Evolutionary conservation across 2,888 invertebrate genomes (phyloP).

Genomic region (Deroplatys truncata): DNA sequence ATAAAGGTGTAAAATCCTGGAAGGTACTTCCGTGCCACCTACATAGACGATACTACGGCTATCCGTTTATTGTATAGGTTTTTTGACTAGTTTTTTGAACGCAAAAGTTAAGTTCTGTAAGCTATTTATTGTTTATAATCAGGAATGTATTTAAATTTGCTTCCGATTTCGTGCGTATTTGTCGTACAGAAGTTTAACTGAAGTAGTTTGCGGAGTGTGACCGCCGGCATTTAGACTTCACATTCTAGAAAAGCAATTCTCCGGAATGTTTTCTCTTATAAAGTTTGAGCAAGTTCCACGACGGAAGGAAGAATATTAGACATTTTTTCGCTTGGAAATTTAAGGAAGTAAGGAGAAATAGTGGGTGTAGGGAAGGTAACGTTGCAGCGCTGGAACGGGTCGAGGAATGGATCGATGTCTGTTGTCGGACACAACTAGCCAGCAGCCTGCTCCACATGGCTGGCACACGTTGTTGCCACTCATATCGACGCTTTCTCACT

Average conservation of each 20-base stretch:
- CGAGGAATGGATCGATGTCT: neutral
- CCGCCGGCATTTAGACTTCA: neutral
- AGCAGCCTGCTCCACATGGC: neutral
- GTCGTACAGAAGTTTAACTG: too few relatives aligned
- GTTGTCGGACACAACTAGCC: neutral
- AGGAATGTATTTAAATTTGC: too few relatives aligned
- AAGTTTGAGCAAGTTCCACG: neutral
- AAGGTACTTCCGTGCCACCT: too few relatives aligned
- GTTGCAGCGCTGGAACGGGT: neutral
- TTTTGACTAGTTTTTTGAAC: too few relatives aligned
- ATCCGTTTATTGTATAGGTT: too few relatives aligned
- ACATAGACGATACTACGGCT: too few relatives aligned
- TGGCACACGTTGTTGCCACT: neutral
- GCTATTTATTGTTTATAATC: too few relatives aligned
- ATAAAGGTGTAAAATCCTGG: too few relatives aligned
- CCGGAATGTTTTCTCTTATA: neutral
- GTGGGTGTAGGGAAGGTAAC: neutral
- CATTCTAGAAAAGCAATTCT: neutral
- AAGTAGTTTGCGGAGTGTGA: neutral
- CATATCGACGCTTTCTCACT: neutral
- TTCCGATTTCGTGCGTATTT: too few relatives aligned
- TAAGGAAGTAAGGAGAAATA: neutral
- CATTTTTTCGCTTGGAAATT: neutral
- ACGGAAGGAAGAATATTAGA: neutral
- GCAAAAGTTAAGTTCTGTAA: too few relatives aligned